These are phyloP conservation scores for Sylvia borin DNA, from an alignment of 2,797 vertebrate genomes.

Conservation along the genomic window DNA sequence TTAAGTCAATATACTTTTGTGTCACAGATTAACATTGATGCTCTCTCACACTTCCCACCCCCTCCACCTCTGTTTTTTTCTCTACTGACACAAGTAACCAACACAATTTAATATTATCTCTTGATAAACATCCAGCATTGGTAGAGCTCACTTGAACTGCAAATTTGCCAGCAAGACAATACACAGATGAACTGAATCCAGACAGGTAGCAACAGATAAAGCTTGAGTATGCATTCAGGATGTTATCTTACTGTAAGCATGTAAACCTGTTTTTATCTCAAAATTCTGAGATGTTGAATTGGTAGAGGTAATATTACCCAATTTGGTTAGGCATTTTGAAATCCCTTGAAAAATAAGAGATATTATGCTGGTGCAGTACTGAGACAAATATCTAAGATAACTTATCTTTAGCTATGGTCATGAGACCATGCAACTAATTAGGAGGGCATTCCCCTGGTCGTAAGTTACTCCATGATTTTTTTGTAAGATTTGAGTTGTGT, in stretches of 20 bases:
- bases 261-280: slow-evolving; percentile 23
- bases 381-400: slow-evolving; percentile 29
- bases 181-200: slow-evolving; percentile 26
- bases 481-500: not conserved
- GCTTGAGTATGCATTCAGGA: slow-evolving; percentile 1
- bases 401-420: not conserved
- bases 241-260: slow-evolving; percentile 45
- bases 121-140: not conserved
- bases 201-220: slow-evolving; percentile 45
- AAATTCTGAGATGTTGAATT: slow-evolving; percentile 25
- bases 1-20: not conserved
- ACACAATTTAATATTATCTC: not conserved
- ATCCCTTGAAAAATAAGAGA: slow-evolving; percentile 17
- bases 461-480: not conserved
- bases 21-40: not conserved
- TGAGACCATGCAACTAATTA: not conserved
- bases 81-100: not conserved
- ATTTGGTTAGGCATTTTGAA: slow-evolving; percentile 27
- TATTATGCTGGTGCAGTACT: not conserved
- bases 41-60: not conserved
- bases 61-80: not conserved
- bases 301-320: slow-evolving; percentile 5
- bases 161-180: slow-evolving; percentile 21
- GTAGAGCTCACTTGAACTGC: not conserved
- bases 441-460: not conserved